These are phyloP conservation scores for Luscinia luscinia DNA, from an alignment of 2,797 vertebrate species.

Conservation along the genomic window DNA sequence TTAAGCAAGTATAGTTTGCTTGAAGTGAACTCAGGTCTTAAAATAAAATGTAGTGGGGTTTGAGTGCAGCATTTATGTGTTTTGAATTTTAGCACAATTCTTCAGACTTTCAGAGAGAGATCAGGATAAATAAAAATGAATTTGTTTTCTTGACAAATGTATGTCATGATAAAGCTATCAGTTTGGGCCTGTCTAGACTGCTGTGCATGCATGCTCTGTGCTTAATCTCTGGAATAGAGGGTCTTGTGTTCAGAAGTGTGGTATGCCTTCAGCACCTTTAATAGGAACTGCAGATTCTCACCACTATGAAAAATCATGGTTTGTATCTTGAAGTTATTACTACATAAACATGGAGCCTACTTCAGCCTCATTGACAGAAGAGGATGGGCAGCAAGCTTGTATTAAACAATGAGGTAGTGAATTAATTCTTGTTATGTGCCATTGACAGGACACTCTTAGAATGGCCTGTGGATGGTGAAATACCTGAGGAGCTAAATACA, in stretches of 20 bases:
- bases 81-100: neutral
- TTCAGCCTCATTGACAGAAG: neutral
- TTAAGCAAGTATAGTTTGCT: neutral
- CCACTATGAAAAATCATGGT: neutral
- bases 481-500: neutral
- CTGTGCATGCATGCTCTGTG: neutral
- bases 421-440: neutral
- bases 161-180: neutral
- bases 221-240: neutral
- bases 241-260: neutral
- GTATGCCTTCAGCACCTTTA: neutral
- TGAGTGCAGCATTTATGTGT: neutral
- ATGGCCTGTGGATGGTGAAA: neutral
- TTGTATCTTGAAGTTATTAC: neutral
- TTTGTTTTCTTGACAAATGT: neutral
- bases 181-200: neutral
- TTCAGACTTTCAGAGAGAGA: neutral
- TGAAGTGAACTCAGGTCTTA: neutral
- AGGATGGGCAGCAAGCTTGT: neutral
- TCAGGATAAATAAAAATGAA: neutral
- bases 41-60: neutral
- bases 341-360: fast-evolving
- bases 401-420: neutral
- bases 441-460: neutral
- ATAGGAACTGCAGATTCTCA: neutral